These are phyloP conservation scores for Macrophya annulata DNA, from an alignment of 2,888 invertebrate genomes.

Conservation along the genomic window DNA sequence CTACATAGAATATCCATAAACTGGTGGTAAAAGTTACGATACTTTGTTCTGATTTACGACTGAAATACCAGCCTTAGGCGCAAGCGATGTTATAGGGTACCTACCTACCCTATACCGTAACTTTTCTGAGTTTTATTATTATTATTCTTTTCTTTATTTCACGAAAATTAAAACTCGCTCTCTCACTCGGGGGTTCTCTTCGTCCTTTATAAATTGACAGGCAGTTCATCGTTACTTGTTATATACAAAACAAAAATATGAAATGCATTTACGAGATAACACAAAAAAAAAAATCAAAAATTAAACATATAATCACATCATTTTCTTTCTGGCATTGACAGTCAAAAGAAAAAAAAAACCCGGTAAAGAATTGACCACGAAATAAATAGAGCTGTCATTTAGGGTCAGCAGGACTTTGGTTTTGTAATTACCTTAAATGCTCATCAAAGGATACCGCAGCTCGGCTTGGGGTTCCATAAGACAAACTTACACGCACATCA, in stretches of 20 bases:
- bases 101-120: neutral
- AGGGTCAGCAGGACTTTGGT: conserved; percentile 51
- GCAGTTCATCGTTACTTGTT: neutral
- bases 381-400: conserved; percentile 50
- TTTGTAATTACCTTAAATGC: conserved; percentile 57
- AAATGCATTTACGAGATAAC: neutral
- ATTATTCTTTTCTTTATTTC: neutral
- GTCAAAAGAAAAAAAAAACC: neutral
- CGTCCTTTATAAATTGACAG: neutral
- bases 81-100: neutral
- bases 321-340: neutral
- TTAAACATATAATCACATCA: neutral
- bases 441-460: conserved; percentile 55
- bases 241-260: neutral
- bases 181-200: neutral
- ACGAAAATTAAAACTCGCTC: neutral
- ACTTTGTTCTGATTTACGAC: conserved; percentile 55
- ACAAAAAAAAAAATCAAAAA: neutral
- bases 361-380: neutral
- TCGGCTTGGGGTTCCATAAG: conserved; percentile 51
- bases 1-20: conserved; percentile 57
- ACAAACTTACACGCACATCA: neutral
- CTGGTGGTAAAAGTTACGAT: conserved; percentile 54
- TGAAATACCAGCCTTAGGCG: conserved; percentile 18
- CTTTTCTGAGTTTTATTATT: neutral